A percentile compares a stretch with the other conserved stretches of the same genome.
Conservation (phyloP, 1,140 invertebrate species). For the Maniola jurtina region DNA sequence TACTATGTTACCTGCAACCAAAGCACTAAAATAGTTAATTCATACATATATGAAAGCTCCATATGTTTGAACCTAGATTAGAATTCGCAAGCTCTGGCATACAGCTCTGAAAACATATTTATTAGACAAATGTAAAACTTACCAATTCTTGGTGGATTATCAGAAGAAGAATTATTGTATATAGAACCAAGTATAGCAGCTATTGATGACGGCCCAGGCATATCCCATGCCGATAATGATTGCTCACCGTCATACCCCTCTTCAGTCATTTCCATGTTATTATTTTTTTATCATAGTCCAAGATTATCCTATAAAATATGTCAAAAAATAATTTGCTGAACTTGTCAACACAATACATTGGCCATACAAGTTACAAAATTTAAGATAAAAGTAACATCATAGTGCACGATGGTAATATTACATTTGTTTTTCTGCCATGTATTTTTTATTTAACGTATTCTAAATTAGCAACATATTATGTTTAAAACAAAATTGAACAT, state of each 20-base stretch:
- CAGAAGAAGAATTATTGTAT: slow-evolving; percentile 63
- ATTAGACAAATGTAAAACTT: slow-evolving; percentile 15
- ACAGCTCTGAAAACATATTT: not conserved
- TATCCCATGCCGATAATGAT: slow-evolving; percentile 63
- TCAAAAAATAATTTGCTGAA: slow-evolving; percentile 5
- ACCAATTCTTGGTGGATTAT: slow-evolving; percentile 64
- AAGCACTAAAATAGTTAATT: too few relatives aligned
- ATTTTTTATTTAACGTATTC: not conserved
- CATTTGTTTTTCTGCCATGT: not conserved
- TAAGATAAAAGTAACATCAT: not conserved
- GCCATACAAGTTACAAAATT: not conserved
- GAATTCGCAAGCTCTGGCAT: too few relatives aligned
- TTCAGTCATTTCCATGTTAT: slow-evolving; percentile 57
- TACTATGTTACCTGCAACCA: too few relatives aligned
- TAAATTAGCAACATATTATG: not conserved
- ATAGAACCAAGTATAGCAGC: slow-evolving; percentile 72
- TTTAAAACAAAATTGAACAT: not conserved
- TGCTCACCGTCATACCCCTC: slow-evolving; percentile 65
- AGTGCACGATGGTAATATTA: not conserved
- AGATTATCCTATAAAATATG: slow-evolving; percentile 15
- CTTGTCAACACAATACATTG: slow-evolving; percentile 16
- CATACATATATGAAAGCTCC: too few relatives aligned
- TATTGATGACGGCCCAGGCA: slow-evolving; percentile 69
- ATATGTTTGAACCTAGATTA: too few relatives aligned
- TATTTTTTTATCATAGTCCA: slow-evolving; percentile 26